Evolutionary conservation across 2,888 invertebrate species (phyloP).

Genomic region (Bombyx huttoni): DNA sequence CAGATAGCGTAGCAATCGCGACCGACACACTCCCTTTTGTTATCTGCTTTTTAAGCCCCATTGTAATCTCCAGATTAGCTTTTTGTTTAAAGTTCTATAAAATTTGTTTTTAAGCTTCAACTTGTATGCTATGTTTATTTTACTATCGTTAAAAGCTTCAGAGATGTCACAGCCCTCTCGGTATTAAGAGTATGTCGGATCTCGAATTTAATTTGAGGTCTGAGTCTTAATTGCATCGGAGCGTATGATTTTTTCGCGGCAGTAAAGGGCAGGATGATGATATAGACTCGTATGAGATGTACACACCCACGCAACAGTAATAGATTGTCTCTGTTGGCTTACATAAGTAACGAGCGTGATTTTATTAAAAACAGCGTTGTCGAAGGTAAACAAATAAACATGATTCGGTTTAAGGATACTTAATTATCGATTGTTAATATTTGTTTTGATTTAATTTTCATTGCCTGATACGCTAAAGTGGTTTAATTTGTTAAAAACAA

Average conservation of each 20-base stretch:
- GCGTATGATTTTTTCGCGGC: too few species aligned
- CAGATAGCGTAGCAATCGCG: constrained; percentile 52
- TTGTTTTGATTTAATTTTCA: constrained; percentile 59
- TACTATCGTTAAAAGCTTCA: too few species aligned
- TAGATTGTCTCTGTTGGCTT: neutral
- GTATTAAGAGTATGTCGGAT: too few species aligned
- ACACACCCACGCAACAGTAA: too few species aligned
- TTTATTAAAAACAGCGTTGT: constrained; percentile 4
- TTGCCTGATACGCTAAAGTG: constrained; percentile 67
- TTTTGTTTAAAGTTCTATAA: constrained; percentile 21
- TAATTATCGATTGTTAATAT: constrained; percentile 70
- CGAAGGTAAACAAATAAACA: constrained; percentile 28
- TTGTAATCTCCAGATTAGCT: constrained; percentile 39
- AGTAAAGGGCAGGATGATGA: too few species aligned
- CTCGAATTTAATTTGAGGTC: too few species aligned
- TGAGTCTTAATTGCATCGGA: too few species aligned
- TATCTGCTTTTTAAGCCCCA: constrained; percentile 39
- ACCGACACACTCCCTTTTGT: constrained; percentile 38
- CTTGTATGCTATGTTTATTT: neutral
- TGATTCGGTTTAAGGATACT: constrained; percentile 56
- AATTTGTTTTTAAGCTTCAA: constrained; percentile 2
- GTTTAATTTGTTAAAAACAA: constrained; percentile 68
- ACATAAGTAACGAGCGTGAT: neutral
- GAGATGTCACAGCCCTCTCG: too few species aligned
- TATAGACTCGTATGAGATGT: too few species aligned